Evolutionary conservation across 2,113 vertebrate genomes (phyloP).

Genomic region (Synodontis membranacea): DNA sequence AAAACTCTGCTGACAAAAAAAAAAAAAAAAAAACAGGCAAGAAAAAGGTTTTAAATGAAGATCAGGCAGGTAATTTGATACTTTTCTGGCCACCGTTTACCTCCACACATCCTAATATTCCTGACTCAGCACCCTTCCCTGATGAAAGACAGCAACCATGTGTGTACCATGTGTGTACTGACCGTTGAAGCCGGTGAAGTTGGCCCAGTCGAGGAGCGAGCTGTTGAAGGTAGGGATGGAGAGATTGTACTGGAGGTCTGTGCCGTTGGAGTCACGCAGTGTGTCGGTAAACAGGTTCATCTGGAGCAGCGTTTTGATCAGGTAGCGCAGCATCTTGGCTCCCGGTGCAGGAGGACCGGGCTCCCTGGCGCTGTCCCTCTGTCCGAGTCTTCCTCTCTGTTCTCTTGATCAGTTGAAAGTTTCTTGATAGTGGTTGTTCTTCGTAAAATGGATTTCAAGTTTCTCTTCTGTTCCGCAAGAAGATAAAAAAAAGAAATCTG

Average conservation of each 20-base stretch:
- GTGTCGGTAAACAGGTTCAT: slow-evolving; percentile 95
- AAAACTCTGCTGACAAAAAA: not conserved
- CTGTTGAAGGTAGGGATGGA: slow-evolving; percentile 74
- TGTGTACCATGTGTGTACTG: slow-evolving; percentile 51
- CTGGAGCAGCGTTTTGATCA: slow-evolving; percentile 93
- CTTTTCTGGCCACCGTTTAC: not conserved
- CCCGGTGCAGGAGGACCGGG: slow-evolving; percentile 20
- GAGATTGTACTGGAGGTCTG: slow-evolving; percentile 77
- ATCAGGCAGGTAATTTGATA: not conserved
- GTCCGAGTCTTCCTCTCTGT: slow-evolving; percentile 13
- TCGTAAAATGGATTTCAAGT: not conserved
- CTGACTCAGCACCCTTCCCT: not conserved
- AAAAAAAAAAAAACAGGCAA: not conserved
- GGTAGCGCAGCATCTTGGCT: slow-evolving; percentile 87
- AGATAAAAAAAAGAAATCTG: not conserved
- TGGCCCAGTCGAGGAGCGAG: slow-evolving; percentile 78
- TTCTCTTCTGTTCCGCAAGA: not conserved
- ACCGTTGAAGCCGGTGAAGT: slow-evolving; percentile 80
- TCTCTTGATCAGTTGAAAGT: slow-evolving; percentile 9
- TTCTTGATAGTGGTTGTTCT: not conserved
- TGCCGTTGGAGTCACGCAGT: slow-evolving; percentile 78
- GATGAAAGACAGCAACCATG: not conserved
- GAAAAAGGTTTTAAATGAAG: not conserved
- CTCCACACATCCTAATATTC: not conserved
- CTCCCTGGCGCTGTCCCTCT: slow-evolving; percentile 48